phyloP scores from a whole-genome alignment of 2,797 vertebrate species.

The Adrianichthys oophorus region DNA sequence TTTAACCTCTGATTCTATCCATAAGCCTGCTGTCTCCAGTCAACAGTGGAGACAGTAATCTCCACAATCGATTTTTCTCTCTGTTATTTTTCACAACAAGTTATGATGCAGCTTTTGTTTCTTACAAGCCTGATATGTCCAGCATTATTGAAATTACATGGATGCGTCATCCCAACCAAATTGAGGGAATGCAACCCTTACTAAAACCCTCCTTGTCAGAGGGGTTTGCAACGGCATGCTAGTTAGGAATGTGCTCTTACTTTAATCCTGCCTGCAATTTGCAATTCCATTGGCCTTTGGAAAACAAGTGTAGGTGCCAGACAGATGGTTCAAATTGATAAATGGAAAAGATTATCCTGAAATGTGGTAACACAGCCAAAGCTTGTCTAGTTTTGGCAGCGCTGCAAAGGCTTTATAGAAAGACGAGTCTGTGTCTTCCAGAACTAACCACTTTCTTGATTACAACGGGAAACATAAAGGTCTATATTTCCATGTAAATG shows the following conservation, averaged over 20 bases:
- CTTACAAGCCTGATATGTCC: slow-evolving; percentile 40
- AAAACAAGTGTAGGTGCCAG: slow-evolving; percentile 54
- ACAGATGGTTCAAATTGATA: slow-evolving; percentile 64
- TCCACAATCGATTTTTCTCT: slow-evolving; percentile 7
- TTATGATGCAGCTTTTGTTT: slow-evolving; percentile 44
- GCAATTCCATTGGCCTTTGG: slow-evolving; percentile 49
- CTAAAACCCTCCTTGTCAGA: slow-evolving; percentile 41
- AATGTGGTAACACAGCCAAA: slow-evolving; percentile 40
- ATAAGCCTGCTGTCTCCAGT: slow-evolving; percentile 13
- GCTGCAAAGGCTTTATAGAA: slow-evolving; percentile 21
- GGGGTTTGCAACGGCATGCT: slow-evolving; percentile 31
- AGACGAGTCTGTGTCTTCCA: slow-evolving; percentile 42
- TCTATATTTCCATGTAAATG: slow-evolving; percentile 2
- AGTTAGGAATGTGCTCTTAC: slow-evolving; percentile 41
- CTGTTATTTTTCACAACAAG: slow-evolving; percentile 20
- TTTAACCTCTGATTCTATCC: slow-evolving; percentile 24
- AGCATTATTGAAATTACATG: slow-evolving; percentile 71
- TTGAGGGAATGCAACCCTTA: slow-evolving; percentile 57
- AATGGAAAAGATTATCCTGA: slow-evolving; percentile 48
- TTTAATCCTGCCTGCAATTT: slow-evolving; percentile 55
- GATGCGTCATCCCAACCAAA: slow-evolving; percentile 58
- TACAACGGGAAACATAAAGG: slow-evolving; percentile 34
- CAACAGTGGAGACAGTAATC: neutral
- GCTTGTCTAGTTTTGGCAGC: slow-evolving; percentile 35
- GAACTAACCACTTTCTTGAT: slow-evolving; percentile 36